Conservation (phyloP, 1,140 invertebrate genomes). For the Diprion similis region DNA sequence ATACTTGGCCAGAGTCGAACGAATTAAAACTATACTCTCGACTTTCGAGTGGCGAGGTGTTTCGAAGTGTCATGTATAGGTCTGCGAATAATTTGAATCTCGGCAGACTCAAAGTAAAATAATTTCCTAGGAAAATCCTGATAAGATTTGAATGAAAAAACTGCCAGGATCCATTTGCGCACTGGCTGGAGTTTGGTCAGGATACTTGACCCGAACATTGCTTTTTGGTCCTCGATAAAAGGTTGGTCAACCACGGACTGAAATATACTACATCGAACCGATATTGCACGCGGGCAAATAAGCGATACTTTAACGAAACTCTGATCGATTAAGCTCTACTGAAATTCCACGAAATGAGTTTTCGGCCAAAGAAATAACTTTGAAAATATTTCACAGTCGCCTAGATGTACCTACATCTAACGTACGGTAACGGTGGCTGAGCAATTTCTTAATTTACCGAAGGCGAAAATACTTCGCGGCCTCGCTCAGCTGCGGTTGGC, state of each 20-base stretch:
- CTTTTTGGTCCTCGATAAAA: not conserved
- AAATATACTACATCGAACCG: not conserved
- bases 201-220: not conserved
- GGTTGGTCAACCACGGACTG: not conserved
- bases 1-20: too few species aligned
- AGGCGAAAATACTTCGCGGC: constrained; percentile 7
- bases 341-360: not conserved
- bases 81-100: not conserved
- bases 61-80: not conserved
- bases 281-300: not conserved
- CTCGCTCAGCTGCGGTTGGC: not conserved
- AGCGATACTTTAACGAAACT: not conserved
- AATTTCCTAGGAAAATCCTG: not conserved
- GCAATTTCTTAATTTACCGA: not conserved
- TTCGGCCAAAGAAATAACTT: not conserved
- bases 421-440: not conserved
- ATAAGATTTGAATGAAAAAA: not conserved
- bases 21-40: too few species aligned
- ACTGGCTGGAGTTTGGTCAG: not conserved
- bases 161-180: not conserved
- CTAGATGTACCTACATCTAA: not conserved
- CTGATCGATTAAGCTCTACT: not conserved
- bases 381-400: not conserved
- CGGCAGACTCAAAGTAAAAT: not conserved
- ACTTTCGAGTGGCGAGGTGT: not conserved